Percentiles rank a stretch among this genome's conserved stretches.
Conservation (phyloP, 2,888 invertebrate species). For the Trachelus iudaicus region DNA sequence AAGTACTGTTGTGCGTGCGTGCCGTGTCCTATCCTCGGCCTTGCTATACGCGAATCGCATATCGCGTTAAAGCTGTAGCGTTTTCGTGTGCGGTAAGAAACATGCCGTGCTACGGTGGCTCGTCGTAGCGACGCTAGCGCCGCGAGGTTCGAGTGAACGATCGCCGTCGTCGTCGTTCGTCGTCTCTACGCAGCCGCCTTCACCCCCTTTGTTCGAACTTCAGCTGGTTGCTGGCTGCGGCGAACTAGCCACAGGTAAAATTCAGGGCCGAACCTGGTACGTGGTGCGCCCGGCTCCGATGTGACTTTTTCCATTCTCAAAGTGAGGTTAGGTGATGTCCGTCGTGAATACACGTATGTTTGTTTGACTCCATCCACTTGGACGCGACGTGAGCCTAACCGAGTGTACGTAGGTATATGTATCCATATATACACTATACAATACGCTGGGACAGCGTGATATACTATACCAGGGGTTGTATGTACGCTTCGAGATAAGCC, state of each 20-base stretch:
- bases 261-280: constrained; percentile 9
- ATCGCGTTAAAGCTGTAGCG: not conserved
- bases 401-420: not conserved
- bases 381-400: not conserved
- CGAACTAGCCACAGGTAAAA: constrained; percentile 18
- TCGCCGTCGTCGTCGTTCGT: not conserved
- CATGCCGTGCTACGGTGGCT: not conserved
- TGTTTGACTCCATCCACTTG: not conserved
- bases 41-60: not conserved
- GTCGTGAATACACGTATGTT: not conserved
- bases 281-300: not conserved
- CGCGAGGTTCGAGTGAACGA: not conserved
- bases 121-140: constrained; percentile 5
- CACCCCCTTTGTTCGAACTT: constrained; percentile 6
- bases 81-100: not conserved
- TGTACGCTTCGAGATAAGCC: not conserved
- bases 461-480: not conserved
- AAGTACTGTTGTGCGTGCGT: not conserved
- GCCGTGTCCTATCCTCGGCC: not conserved
- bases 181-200: constrained; percentile 3
- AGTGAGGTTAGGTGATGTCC: not conserved
- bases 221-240: not conserved
- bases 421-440: not conserved
- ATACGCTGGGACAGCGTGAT: not conserved
- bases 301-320: not conserved